Evolutionary conservation across 2,888 invertebrate genomes (phyloP).

Genomic region (Microctonus brassicae): DNA sequence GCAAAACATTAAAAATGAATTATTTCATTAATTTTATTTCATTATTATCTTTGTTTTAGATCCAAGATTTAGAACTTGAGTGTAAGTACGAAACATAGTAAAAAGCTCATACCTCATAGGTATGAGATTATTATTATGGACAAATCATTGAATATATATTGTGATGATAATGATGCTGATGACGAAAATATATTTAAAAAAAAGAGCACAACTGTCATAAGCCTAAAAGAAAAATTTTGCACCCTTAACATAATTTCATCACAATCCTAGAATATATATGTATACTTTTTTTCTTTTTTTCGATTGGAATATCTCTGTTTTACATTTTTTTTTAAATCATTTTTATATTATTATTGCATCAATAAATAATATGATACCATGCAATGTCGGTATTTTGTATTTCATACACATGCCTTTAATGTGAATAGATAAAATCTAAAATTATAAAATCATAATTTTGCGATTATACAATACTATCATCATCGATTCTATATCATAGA

Average conservation of each 20-base stretch:
- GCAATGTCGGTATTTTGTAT: neutral
- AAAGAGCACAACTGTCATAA: neutral
- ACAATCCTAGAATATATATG: neutral
- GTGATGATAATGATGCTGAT: too few relatives aligned
- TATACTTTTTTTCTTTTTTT: constrained; percentile 4
- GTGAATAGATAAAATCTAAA: constrained; percentile 13
- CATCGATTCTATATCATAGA: neutral
- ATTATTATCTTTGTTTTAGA: constrained; percentile 49
- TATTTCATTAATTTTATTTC: neutral
- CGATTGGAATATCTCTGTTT: constrained; percentile 2
- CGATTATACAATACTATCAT: constrained; percentile 13
- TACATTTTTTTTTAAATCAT: neutral
- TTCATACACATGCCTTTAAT: constrained; percentile 11
- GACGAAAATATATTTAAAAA: too few relatives aligned
- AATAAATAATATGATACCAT: constrained; percentile 15
- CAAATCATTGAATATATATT: neutral
- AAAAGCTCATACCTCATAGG: neutral
- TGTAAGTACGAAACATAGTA: constrained; percentile 37
- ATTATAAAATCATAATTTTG: constrained; percentile 7
- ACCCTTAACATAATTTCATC: neutral
- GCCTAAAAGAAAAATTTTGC: constrained; percentile 16
- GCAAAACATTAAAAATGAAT: neutral
- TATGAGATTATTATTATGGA: constrained; percentile 11
- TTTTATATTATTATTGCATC: neutral
- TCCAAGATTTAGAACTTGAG: constrained; percentile 57